Evolutionary conservation across 2,797 vertebrate species (phyloP), one percentile per base, ranked within the genome.

Genomic region (Cossypha niveicapilla): DNA sequence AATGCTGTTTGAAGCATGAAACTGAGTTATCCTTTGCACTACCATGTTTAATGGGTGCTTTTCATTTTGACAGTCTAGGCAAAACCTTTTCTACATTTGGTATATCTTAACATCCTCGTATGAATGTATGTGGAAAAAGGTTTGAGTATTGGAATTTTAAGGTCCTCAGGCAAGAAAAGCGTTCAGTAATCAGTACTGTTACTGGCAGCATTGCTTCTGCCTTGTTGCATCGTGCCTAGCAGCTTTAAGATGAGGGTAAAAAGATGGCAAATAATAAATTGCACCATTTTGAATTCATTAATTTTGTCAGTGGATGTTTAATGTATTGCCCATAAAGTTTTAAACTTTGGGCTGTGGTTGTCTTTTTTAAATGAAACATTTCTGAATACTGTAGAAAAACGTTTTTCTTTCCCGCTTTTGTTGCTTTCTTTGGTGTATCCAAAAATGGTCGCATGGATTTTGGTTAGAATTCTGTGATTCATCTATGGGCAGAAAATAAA

Each of bases 401-500:
- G 18, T 76, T 63, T 48, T 80, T 34, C 41, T 65, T 86, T 78
- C 56, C 57, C 0, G 0, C 41, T 78, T 87, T 67, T 82, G 25
- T 47, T 82, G 12, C 48, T 76, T 8, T 67, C 66, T 72, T 42
- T 70, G 50, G 5, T 81, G 47, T 76, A 62, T 54, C 84, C 63
- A 81, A 85, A 92, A 94, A 87, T 39, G 48, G 63, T 86, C 84
- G 86, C 39, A 53, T 86, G 77, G 32, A 68, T 95, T 93, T 94
- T 93, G 57, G 68, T 74, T 92, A 74, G 91, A 94, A 76, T 76
- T 87, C 61, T 79, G 0, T 96, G 89, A 94, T 94, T 96, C 89
- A 91, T 96, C 85, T 90, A 41, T 87, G 89, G 93, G 81, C 68
- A 90, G 87, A 87, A 91, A 77, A 84, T 67, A 82, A 62, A 74